Base-by-base conservation (phyloP, 1,140 invertebrate species). In the Drosophila nasuta region DNA sequence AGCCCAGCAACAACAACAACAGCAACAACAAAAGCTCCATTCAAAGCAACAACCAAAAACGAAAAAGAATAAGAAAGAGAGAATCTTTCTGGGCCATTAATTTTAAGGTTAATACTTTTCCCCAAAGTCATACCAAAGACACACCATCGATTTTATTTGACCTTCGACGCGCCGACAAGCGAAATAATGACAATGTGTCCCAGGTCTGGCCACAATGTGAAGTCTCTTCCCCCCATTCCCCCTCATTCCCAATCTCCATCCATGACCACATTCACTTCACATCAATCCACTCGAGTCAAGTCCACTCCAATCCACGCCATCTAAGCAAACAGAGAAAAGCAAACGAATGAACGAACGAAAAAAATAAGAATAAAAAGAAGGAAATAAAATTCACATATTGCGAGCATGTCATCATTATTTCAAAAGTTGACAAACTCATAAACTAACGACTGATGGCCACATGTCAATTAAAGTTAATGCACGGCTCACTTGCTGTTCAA, bases 71-170 rank as follows among this genome's bases (percentile, higher is more conserved):
- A 45, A 33, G 46, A 63, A 70, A 75, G 13, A 20, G 35, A 41
- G 15, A 76, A 74, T 38, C 77, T 76, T 87, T 87, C 85, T 82
- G 85, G 80, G 78, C 83, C 83, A 87, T 87, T 87, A 87, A 87
- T 83, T 87, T 86, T 89, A 83, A 87, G 87, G 83, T 88, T 87
- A 88, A 87, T 88, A 76, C 83, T 77, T 78, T 81, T 70, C 60
- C 68, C 68, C 58, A 62, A 81, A 79, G 74, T 59, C 59, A 70
- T 64, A 59, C 52, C 77, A 83, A 76, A 80, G 77, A 74, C 70
- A 76, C 67, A 76, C 45, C 79, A 88, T 87, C 83, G 83, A 87
- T 87, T 87, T 87, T 83, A 83, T 80, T 77, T 82, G 80, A 88
- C 83, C 83, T 87, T 87, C 83, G 83, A 83, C 73, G 85, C 77